These are phyloP conservation scores for Pipra filicauda DNA, from an alignment of 2,113 vertebrate species.

Conservation along the genomic window DNA sequence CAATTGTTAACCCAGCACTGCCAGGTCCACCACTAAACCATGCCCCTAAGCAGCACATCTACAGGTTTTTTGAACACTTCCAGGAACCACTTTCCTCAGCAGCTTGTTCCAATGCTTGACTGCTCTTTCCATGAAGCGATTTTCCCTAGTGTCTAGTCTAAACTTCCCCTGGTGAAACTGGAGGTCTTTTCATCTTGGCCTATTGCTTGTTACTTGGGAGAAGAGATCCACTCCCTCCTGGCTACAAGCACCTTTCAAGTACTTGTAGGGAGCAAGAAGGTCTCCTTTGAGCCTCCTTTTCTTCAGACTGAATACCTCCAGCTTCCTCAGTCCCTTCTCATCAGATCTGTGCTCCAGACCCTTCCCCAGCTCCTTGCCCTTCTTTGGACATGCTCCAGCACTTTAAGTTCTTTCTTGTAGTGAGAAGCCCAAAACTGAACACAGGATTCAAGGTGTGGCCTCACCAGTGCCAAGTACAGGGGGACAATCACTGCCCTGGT, in stretches of 20 bases:
- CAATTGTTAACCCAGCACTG: background rate
- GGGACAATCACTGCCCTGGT: rapidly evolving
- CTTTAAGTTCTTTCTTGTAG: rapidly evolving
- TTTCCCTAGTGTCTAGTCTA: background rate
- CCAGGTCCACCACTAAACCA: background rate
- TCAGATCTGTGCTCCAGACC: rapidly evolving
- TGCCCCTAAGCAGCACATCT: background rate
- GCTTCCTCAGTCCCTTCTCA: rapidly evolving
- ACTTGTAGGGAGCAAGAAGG: too few relatives aligned
- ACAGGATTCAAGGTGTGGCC: rapidly evolving
- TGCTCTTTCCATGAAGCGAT: background rate
- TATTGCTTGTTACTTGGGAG: background rate
- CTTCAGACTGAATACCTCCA: background rate
- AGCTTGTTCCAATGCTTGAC: background rate
- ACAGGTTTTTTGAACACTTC: background rate
- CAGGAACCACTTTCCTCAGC: background rate
- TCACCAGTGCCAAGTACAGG: rapidly evolving
- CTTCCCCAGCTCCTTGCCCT: background rate
- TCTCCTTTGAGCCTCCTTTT: background rate
- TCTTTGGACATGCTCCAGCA: background rate
- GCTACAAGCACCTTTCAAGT: background rate
- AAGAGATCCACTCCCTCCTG: background rate
- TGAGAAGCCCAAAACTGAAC: background rate
- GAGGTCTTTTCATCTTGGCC: background rate
- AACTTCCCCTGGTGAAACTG: background rate